Evolutionary conservation across 2,113 vertebrate genomes (phyloP), one percentile per base, ranked within the genome.

Genomic region (Pipra filicauda): DNA sequence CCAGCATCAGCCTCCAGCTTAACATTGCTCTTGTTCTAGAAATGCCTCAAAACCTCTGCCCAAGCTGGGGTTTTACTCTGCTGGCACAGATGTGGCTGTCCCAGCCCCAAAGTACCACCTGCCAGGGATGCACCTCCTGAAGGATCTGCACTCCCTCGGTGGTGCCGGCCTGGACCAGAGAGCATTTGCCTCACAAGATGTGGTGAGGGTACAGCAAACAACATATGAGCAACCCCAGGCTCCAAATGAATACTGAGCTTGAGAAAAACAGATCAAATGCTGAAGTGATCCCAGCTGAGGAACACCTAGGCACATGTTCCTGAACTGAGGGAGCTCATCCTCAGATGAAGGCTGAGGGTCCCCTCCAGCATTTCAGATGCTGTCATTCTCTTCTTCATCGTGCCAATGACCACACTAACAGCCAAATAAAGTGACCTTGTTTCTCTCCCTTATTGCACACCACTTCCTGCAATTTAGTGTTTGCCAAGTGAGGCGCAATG

Each of bases 401-500:
- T 4, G 3, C 21, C 43, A 24, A 1, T 35, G 43, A 30, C 54
- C 2, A 11, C 24, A 30, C n/a, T 43, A 18, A 51, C 9, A 65
- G 48, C 57, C 58, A 72, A 57, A 76, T 35, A 19, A 54, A 59
- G 35, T 11, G 35, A 62, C 6, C 44, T 85, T 59, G 15, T 58
- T 76, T 66, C 91, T 94, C 48, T 59, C 49, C 52, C 37, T 81
- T 46, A 33, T 5, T 91, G 76, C 72, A 43, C 69, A 26, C 15
- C 31, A 49, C 62, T 96, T 93, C 94, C 91, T 86, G 58, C 58
- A 82, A 93, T 89, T 89, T 35, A 74, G 28, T 14, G 58, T 58
- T 94, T 91, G 84, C 74, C 81, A 85, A 94, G 71, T 33, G 74
- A 93, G 49, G 37, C 1, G 7, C 41, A 54, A 73, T 20, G 67